Evolutionary conservation across 2,888 invertebrate genomes (phyloP).

Genomic region (Cyaniris semiargus): DNA sequence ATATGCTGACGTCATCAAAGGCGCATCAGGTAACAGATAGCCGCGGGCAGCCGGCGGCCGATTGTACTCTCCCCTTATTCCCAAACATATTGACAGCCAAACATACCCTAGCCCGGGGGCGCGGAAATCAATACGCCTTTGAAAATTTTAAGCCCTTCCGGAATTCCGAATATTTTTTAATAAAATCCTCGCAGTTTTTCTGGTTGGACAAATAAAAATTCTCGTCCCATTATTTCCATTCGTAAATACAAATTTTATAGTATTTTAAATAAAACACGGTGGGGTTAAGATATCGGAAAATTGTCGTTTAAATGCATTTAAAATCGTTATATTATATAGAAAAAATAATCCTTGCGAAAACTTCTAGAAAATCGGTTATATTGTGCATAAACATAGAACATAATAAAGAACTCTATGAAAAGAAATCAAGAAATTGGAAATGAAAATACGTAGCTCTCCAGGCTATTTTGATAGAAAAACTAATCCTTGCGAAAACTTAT

Average conservation of each 20-base stretch:
- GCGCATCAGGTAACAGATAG: conserved; percentile 33
- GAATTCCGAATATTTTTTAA: conserved; percentile 29
- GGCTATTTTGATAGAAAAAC: too few relatives aligned
- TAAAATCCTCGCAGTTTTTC: conserved; percentile 7
- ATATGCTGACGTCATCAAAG: conserved; percentile 27
- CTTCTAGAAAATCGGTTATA: too few relatives aligned
- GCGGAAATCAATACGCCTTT: conserved; percentile 71
- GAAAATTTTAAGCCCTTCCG: conserved; percentile 66
- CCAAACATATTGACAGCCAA: conserved; percentile 53
- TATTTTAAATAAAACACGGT: neutral
- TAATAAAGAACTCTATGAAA: too few relatives aligned
- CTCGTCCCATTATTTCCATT: neutral
- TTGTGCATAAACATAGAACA: too few relatives aligned
- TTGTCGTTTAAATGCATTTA: too few relatives aligned
- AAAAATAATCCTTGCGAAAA: too few relatives aligned
- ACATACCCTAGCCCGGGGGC: conserved; percentile 52
- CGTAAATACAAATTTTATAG: neutral
- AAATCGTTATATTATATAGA: too few relatives aligned
- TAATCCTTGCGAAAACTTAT: too few relatives aligned
- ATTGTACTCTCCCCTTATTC: conserved; percentile 42
- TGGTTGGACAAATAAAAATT: neutral
- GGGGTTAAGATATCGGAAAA: too few relatives aligned
- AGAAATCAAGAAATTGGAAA: too few relatives aligned
- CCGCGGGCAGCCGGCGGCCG: conserved; percentile 35
- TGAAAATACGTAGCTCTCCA: too few relatives aligned